phyloP scores from a whole-genome alignment of 2,797 vertebrate species.

The Acrossocheilus wenchowensis region DNA sequence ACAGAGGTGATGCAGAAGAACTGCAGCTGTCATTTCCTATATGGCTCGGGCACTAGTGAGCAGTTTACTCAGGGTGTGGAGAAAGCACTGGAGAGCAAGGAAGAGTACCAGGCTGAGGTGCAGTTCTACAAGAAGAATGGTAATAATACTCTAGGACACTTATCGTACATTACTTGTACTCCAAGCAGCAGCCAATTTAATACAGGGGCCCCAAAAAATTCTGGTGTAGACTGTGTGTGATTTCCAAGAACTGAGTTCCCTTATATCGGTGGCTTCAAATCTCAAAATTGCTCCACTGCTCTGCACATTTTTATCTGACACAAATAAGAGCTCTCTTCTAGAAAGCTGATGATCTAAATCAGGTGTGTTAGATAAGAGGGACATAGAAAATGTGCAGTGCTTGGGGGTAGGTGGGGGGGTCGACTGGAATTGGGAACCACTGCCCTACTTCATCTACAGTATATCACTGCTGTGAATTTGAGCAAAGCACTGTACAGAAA shows the following conservation, averaged over 20 bases:
- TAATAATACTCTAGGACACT: conserved; percentile 68
- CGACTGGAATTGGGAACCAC: not conserved
- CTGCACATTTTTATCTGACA: not conserved
- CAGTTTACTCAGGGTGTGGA: conserved; percentile 86
- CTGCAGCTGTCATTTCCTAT: conserved; percentile 93
- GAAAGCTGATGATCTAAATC: not conserved
- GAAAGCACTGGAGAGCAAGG: conserved; percentile 89
- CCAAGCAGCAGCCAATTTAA: not conserved
- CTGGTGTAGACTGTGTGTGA: not conserved
- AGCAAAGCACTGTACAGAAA: not conserved
- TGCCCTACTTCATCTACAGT: not conserved
- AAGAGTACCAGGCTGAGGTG: conserved; percentile 93
- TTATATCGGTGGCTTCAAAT: too few species aligned
- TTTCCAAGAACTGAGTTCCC: not conserved
- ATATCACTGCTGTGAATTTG: not conserved
- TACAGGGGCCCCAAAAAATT: not conserved
- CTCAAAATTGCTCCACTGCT: not conserved
- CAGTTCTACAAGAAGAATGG: conserved; percentile 96
- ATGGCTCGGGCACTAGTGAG: conserved; percentile 89
- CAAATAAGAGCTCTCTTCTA: not conserved
- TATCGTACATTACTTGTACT: not conserved
- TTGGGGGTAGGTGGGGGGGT: not conserved
- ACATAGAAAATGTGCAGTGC: not conserved
- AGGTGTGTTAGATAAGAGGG: not conserved
- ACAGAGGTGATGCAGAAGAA: conserved; percentile 99